Conservation (phyloP, 2,113 vertebrate genomes). For the Pangasianodon gigas region DNA sequence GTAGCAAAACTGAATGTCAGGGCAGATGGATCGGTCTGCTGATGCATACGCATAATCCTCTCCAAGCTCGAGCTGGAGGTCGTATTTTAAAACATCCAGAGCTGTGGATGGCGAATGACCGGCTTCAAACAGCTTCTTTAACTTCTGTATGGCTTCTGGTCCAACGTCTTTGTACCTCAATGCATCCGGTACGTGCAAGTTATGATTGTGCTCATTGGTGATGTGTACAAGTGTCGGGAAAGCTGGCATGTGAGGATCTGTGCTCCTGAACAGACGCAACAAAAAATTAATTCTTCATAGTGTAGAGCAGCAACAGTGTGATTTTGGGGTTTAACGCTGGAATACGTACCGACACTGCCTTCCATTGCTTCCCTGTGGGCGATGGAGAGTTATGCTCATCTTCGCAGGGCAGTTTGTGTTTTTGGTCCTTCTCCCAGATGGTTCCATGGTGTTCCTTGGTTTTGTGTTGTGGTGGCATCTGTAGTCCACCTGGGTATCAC, state of each 20-base stretch:
- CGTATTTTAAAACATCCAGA: conserved; percentile 53
- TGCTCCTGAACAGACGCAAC: neutral
- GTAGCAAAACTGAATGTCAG: conserved; percentile 57
- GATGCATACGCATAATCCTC: conserved; percentile 49
- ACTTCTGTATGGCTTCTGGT: conserved; percentile 50
- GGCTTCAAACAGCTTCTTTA: conserved; percentile 46
- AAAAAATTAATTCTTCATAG: neutral
- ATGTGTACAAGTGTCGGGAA: conserved; percentile 42
- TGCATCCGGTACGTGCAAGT: conserved; percentile 40
- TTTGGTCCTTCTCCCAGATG: conserved; percentile 41
- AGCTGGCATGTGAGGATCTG: conserved; percentile 42
- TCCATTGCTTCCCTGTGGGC: conserved; percentile 16
- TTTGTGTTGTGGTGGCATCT: conserved; percentile 57
- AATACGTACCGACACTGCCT: conserved; percentile 22
- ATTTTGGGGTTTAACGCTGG: neutral
- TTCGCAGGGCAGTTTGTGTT: conserved; percentile 56
- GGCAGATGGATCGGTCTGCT: conserved; percentile 51
- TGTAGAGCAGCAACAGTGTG: neutral
- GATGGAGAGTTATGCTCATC: conserved; percentile 51
- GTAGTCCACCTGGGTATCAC: conserved; percentile 44
- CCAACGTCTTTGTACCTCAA: conserved; percentile 52
- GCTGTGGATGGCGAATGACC: conserved; percentile 58
- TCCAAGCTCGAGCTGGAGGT: conserved; percentile 52
- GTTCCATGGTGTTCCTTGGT: conserved; percentile 37
- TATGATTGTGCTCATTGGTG: conserved; percentile 56